Evolutionary conservation across 2,888 invertebrate species (phyloP).

Genomic region (Drosophila putrida): DNA sequence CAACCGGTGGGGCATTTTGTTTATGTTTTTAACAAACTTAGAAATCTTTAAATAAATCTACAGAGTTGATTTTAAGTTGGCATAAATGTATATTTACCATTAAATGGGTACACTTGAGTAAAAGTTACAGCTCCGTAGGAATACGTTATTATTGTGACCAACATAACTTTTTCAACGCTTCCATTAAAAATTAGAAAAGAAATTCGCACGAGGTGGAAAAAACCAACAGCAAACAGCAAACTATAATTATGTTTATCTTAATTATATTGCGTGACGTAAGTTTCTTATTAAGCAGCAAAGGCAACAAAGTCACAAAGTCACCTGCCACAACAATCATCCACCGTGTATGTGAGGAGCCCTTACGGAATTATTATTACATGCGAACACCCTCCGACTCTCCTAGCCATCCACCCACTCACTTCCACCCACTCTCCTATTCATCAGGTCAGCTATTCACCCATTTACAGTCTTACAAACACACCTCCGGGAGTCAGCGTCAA

Average conservation of each 20-base stretch:
- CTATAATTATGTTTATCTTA: constrained; percentile 82
- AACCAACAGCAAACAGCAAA: constrained; percentile 58
- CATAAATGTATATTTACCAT: constrained; percentile 5
- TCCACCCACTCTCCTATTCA: constrained; percentile 13
- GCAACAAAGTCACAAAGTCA: constrained; percentile 71
- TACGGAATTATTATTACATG: constrained; percentile 67
- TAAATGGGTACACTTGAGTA: constrained; percentile 12
- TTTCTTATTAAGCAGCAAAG: constrained; percentile 72
- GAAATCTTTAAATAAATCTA: background rate
- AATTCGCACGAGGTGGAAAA: constrained; percentile 29
- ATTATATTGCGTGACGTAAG: constrained; percentile 79
- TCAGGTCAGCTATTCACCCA: constrained; percentile 21
- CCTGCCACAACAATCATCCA: constrained; percentile 59
- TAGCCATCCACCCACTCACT: background rate
- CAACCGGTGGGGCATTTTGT: no score
- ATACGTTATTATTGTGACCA: constrained; percentile 30
- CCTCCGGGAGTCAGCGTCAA: constrained; percentile 23
- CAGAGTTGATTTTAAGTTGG: constrained; percentile 3
- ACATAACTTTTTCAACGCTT: constrained; percentile 51
- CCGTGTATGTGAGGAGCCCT: constrained; percentile 53
- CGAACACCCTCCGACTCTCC: constrained; percentile 7
- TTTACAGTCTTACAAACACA: constrained; percentile 26
- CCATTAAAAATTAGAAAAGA: constrained; percentile 60
- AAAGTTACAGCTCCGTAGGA: background rate
- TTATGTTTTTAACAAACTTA: background rate